Evolutionary conservation across 2,888 invertebrate genomes (phyloP).

Genomic region (Stenichneumon culpator): DNA sequence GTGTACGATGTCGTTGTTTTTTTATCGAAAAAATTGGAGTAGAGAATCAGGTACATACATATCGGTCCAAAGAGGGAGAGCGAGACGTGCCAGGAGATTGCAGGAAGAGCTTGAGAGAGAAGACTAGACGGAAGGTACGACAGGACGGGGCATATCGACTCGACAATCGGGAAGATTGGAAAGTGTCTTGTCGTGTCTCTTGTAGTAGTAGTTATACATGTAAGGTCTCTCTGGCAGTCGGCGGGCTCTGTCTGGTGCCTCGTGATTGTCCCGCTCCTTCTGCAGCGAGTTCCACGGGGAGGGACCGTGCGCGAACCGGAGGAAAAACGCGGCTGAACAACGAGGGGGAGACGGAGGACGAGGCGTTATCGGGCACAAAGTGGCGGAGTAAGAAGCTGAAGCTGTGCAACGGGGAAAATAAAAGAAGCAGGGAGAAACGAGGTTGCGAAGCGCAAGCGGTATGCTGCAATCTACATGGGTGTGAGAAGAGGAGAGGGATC

Average conservation of each 20-base stretch:
- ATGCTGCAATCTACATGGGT: conserved; percentile 18
- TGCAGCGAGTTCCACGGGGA: background rate
- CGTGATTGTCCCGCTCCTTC: conserved; percentile 12
- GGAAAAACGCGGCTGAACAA: conserved; percentile 6
- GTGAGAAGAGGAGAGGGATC: conserved; percentile 11
- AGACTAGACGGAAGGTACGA: conserved; percentile 19
- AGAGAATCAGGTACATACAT: conserved; percentile 27
- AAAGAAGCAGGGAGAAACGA: conserved; percentile 9
- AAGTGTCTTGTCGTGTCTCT: conserved; percentile 64
- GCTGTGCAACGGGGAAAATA: background rate
- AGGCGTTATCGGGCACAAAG: conserved; percentile 25
- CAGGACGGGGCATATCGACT: conserved; percentile 44
- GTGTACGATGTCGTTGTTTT: conserved; percentile 16
- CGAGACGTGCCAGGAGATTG: conserved; percentile 30
- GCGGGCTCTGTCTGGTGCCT: conserved; percentile 9
- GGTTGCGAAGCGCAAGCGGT: conserved; percentile 11
- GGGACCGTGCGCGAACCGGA: background rate
- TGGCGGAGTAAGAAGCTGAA: conserved; percentile 9
- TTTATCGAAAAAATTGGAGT: conserved; percentile 16
- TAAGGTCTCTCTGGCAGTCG: conserved; percentile 13
- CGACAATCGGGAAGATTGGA: conserved; percentile 61
- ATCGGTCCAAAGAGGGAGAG: conserved; percentile 32
- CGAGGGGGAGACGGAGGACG: background rate
- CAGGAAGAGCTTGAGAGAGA: conserved; percentile 22
- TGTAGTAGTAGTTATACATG: conserved; percentile 23